These are phyloP conservation scores for Astyanax mexicanus DNA, from an alignment of 2,797 vertebrate species.

Conservation along the genomic window DNA sequence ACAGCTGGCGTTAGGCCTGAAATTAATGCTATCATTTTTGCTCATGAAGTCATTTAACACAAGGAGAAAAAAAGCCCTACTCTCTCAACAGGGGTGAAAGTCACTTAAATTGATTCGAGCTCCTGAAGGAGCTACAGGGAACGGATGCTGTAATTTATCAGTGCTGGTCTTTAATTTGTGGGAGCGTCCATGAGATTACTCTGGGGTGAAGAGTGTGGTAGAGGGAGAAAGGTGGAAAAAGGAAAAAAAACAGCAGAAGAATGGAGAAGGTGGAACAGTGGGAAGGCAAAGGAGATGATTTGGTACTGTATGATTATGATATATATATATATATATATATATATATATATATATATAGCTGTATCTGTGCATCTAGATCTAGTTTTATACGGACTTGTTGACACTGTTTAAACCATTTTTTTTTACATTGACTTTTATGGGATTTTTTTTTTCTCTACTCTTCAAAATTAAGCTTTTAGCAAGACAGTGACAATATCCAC, in stretches of 20 bases:
- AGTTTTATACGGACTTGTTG: too few species aligned
- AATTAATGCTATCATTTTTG: slow-evolving; percentile 72
- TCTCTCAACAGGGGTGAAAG: slow-evolving; percentile 59
- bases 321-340: too few species aligned
- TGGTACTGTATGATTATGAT: too few species aligned
- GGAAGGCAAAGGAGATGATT: not conserved
- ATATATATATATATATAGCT: too few species aligned
- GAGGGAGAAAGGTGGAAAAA: not conserved
- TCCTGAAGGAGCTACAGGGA: slow-evolving; percentile 54
- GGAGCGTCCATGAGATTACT: slow-evolving; percentile 65
- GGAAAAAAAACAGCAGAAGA: not conserved
- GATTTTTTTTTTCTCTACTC: too few species aligned
- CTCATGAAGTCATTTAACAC: slow-evolving; percentile 69
- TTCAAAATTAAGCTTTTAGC: too few species aligned
- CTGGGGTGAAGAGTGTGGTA: slow-evolving; percentile 34
- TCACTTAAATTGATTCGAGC: slow-evolving; percentile 72
- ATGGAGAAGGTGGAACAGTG: not conserved
- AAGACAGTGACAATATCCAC: too few species aligned
- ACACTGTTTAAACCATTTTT: too few species aligned
- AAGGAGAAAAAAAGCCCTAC: slow-evolving; percentile 63
- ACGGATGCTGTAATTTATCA: slow-evolving; percentile 71
- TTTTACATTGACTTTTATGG: too few species aligned
- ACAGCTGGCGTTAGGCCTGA: slow-evolving; percentile 65
- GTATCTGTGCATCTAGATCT: too few species aligned
- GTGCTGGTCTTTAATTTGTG: slow-evolving; percentile 67